Evolutionary conservation across 2,113 vertebrate species (phyloP).

Genomic region (Dissostichus mawsoni): DNA sequence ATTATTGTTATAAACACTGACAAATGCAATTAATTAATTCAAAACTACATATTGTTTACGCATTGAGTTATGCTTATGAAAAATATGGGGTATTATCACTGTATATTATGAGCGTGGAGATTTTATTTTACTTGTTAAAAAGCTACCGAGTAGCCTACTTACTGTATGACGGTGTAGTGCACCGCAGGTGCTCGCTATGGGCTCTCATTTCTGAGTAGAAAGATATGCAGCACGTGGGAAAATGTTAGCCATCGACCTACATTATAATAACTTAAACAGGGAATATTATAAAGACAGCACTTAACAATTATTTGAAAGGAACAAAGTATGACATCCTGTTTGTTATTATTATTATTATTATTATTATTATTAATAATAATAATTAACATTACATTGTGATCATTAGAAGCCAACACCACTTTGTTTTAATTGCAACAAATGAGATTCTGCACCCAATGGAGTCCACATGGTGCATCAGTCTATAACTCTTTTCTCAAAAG

Average conservation of each 20-base stretch:
- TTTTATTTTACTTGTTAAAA: not conserved
- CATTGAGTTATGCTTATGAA: not conserved
- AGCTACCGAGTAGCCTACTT: not conserved
- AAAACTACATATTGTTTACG: not conserved
- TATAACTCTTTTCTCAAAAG: not conserved
- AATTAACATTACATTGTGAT: not conserved
- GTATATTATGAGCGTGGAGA: no score
- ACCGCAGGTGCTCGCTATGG: not conserved
- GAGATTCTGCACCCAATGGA: not conserved
- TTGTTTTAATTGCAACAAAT: not conserved
- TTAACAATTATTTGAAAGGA: not conserved
- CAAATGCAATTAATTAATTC: not conserved
- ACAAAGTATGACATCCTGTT: not conserved
- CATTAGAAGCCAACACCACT: no score
- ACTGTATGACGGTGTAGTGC: no score
- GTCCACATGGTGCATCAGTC: not conserved
- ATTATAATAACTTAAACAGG: not conserved
- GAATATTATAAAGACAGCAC: not conserved
- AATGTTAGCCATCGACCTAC: not conserved
- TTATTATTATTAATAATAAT: not conserved
- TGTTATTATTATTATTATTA: not conserved
- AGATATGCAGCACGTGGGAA: not conserved
- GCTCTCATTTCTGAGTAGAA: not conserved
- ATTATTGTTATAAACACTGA: not conserved
- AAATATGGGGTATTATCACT: not conserved